Conservation (phyloP, 53 echinoderm and acorn worm genomes). For the Crossaster papposus region DNA sequence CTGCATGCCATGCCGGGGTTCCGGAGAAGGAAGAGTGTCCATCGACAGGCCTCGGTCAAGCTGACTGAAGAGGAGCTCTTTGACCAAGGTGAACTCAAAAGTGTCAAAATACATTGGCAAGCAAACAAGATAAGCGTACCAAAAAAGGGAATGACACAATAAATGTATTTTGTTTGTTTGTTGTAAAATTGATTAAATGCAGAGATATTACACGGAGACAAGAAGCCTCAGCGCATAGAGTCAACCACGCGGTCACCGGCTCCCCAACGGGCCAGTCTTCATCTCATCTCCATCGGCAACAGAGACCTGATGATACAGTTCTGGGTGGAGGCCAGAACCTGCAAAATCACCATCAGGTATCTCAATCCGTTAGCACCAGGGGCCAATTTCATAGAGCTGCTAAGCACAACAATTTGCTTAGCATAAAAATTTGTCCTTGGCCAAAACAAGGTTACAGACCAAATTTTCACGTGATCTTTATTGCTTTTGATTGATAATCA, state of each 20-base stretch:
- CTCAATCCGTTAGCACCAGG: not conserved
- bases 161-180: not conserved
- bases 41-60: conserved; percentile 3
- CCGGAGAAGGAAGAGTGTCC: not conserved
- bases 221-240: conserved; percentile 35
- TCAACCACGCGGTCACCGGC: not conserved
- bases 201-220: conserved; percentile 42
- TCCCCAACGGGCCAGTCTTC: conserved; percentile 17
- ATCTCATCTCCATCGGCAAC: conserved; percentile 80
- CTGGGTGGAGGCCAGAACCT: conserved; percentile 79
- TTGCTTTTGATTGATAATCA: no score
- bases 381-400: no score
- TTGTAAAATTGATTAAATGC: not conserved
- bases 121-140: not conserved
- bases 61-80: not conserved
- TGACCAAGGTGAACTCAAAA: conserved; percentile 1
- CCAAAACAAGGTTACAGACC: no score
- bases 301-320: conserved; percentile 78
- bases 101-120: not conserved
- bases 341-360: conserved; percentile 81
- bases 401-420: no score
- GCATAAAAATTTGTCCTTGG: no score
- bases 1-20: conserved; percentile 1
- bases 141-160: not conserved
- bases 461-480: no score